A percentile compares a stretch with the other conserved stretches of the same genome.
Evolutionary conservation across 2,113 vertebrate species (phyloP).

Genomic region (Alectura lathami): DNA sequence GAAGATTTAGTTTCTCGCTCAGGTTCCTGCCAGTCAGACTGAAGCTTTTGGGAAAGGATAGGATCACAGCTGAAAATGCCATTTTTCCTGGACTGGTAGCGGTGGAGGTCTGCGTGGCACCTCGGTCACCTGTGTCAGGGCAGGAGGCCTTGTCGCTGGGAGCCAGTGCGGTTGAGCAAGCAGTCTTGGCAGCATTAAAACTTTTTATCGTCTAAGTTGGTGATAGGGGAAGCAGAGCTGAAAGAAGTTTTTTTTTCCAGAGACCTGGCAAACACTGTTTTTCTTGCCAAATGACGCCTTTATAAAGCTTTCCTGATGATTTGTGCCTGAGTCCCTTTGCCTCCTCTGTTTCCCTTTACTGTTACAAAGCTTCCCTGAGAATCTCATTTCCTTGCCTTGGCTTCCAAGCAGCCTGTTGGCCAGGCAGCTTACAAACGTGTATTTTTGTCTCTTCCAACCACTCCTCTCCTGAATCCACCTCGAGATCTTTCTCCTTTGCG

Average conservation of each 20-base stretch:
- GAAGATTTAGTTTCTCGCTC: background rate
- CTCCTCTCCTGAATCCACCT: background rate
- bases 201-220: background rate
- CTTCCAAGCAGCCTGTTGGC: background rate
- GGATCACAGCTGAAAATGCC: background rate
- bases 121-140: background rate
- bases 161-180: background rate
- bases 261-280: background rate
- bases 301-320: background rate
- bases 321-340: background rate
- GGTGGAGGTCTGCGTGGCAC: background rate
- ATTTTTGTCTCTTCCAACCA: background rate
- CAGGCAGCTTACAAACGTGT: background rate
- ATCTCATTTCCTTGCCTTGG: background rate
- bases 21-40: background rate
- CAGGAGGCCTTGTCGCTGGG: background rate
- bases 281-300: background rate
- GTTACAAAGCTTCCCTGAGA: background rate
- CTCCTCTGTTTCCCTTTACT: background rate
- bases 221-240: background rate
- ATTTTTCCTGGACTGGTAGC: background rate
- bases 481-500: background rate
- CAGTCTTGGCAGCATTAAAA: background rate
- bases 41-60: background rate
- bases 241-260: background rate